These are phyloP conservation scores for Chauna torquata DNA, from an alignment of 2,113 vertebrate species.

Conservation along the genomic window DNA sequence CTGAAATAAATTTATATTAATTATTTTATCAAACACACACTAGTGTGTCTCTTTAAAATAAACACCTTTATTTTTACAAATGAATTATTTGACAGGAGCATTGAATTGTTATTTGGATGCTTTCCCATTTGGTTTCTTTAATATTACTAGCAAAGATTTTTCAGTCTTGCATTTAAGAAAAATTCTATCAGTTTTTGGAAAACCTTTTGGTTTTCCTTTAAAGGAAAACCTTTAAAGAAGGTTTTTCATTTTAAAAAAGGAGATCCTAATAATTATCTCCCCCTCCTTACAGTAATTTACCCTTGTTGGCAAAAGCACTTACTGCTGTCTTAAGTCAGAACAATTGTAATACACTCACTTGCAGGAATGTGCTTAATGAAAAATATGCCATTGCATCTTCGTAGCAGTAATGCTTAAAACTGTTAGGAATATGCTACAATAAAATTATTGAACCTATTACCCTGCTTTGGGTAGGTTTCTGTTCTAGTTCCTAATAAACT, in stretches of 20 bases:
- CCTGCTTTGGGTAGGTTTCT: neutral
- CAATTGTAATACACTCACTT: neutral
- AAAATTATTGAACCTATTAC: neutral
- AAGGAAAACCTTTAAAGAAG: no score
- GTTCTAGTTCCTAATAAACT: neutral
- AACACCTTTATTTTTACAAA: neutral
- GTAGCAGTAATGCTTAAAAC: neutral
- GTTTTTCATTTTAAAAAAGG: conserved; percentile 34
- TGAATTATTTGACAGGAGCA: neutral
- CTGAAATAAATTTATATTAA: neutral
- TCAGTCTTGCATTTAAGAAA: conserved; percentile 34
- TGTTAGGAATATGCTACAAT: neutral
- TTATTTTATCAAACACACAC: neutral
- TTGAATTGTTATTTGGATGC: neutral
- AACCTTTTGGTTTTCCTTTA: neutral
- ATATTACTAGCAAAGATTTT: neutral
- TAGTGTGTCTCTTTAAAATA: neutral
- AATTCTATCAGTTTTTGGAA: neutral
- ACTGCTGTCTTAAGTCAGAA: neutral
- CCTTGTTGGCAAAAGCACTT: conserved; percentile 1
- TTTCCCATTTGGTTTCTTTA: conserved; percentile 3
- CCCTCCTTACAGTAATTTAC: conserved; percentile 21
- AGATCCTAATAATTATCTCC: conserved; percentile 42
- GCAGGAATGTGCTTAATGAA: neutral
- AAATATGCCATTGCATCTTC: neutral